phyloP scores from a whole-genome alignment of 2,888 invertebrate genomes.

The Euproctis similis region DNA sequence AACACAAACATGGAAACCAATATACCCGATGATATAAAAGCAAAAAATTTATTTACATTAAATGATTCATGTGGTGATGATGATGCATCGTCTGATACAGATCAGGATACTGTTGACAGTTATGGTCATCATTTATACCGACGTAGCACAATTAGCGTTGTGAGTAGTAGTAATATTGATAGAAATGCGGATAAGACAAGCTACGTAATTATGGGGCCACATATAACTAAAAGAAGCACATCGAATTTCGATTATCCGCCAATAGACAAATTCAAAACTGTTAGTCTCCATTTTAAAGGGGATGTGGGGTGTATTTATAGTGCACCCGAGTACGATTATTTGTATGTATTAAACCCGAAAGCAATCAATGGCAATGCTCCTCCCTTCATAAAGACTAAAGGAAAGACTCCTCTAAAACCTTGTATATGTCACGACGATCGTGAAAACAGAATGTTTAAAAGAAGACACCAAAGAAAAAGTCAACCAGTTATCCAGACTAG shows the following conservation, averaged over 20 bases:
- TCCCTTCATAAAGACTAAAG: slow-evolving; percentile 42
- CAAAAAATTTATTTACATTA: slow-evolving; percentile 11
- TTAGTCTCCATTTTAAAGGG: slow-evolving; percentile 40
- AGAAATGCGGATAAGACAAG: slow-evolving; percentile 3
- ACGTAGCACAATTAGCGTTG: slow-evolving; percentile 5
- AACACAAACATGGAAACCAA: slow-evolving; percentile 25
- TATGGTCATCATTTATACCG: slow-evolving; percentile 4
- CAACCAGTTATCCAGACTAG: too few relatives aligned
- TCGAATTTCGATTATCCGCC: slow-evolving; percentile 25
- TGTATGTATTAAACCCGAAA: slow-evolving; percentile 38
- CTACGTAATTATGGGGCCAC: slow-evolving; percentile 13
- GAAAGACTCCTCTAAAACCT: slow-evolving; percentile 32
- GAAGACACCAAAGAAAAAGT: too few relatives aligned
- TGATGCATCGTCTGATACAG: neutral
- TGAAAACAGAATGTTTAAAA: too few relatives aligned
- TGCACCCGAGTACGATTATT: slow-evolving; percentile 31
- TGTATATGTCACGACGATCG: slow-evolving; percentile 44
- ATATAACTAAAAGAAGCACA: slow-evolving; percentile 3
- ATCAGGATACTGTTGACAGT: slow-evolving; percentile 7
- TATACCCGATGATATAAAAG: slow-evolving; percentile 39
- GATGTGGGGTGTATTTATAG: slow-evolving; percentile 39
- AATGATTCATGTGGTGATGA: neutral
- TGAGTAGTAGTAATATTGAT: slow-evolving; percentile 4
- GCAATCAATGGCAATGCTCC: slow-evolving; percentile 25
- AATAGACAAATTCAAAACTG: slow-evolving; percentile 14